Conservation (phyloP, 2,797 vertebrate species). For the Rhynchotus rufescens region DNA sequence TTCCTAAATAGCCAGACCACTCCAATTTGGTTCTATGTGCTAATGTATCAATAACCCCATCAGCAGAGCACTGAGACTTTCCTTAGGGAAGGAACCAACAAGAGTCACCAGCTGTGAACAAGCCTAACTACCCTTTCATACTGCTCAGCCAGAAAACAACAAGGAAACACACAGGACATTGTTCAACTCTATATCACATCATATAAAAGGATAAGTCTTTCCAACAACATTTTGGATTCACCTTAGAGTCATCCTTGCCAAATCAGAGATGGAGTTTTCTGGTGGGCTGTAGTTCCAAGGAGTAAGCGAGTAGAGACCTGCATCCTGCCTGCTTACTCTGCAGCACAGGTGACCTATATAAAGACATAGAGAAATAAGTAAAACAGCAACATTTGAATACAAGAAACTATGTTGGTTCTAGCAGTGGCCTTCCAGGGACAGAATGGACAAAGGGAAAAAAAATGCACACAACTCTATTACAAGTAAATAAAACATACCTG, state of each 20-base stretch:
- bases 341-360: fast-evolving
- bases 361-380: background rate
- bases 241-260: background rate
- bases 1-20: background rate
- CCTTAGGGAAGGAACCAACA: background rate
- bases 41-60: background rate
- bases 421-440: background rate
- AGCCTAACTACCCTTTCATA: background rate
- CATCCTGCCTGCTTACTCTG: background rate
- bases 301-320: background rate
- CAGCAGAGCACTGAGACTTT: background rate
- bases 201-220: background rate
- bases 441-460: background rate
- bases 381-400: background rate
- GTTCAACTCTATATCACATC: background rate
- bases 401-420: background rate
- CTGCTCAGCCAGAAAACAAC: background rate
- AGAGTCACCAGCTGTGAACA: background rate
- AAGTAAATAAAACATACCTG: background rate
- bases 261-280: background rate
- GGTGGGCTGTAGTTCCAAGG: background rate
- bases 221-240: background rate
- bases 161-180: background rate
- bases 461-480: fast-evolving
- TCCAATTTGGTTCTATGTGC: background rate